Evolutionary conservation across 2,113 vertebrate genomes (phyloP), one percentile per base, ranked within the genome.

Genomic region (Zosterops borbonicus): DNA sequence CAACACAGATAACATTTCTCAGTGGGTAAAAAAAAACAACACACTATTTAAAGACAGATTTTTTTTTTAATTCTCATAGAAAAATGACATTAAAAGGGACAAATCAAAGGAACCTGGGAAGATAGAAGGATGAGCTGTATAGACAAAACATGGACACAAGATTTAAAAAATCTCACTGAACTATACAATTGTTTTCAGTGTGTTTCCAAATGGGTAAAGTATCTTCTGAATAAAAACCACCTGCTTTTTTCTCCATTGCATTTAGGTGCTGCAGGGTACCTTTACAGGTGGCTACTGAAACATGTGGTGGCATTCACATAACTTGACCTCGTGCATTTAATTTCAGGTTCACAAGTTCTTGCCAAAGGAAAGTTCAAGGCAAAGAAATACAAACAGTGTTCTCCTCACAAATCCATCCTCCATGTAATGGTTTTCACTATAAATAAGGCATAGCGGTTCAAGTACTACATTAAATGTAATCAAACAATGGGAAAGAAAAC

Each of bases 361-460:
- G 62, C 24, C 1, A 2, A 89, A 91, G 64, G 65, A 71, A 74
- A 78, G 73, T 74, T 85, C 81, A 94, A 95, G 60, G 83, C 93
- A 96, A 93, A 89, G 62, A 39, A 79, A 89, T 8, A 33, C 58
- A 77, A 89, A 63, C 25, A 56, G 5, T 33, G 25, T 23, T 83
- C 69, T 35, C 41, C 39, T 60, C 59, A 33, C 62, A 91, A 90
- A 94, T 47, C 69, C 49, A 60, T 69, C n/a, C 44, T 83, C 24
- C 4, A 3, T 18, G 62, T 31, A 46, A 78, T 8, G 33, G 63
- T 35, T 81, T 88, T 77, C 84, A 50, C 70, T 60, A 73, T 63
- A 70, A 87, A 39, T 86, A 97, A 97, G 93, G 82, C 87, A 84
- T 69, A 73, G 71, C 2, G 83, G 95, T 82, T 97, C 70, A 88